phyloP scores from a whole-genome alignment of 2,888 invertebrate genomes.

The Eudasyphora cyanicolor region DNA sequence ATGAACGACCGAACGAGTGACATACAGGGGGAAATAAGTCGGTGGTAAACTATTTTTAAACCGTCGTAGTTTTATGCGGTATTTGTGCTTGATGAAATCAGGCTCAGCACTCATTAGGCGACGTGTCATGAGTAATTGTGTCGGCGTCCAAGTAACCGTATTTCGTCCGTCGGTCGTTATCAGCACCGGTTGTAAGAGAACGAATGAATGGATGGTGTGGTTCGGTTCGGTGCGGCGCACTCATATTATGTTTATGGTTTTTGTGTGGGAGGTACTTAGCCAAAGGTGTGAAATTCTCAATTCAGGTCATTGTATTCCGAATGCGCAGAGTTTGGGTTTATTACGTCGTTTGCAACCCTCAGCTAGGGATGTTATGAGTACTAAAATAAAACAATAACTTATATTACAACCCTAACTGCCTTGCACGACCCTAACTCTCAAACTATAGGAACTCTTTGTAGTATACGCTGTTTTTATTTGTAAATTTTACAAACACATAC shows the following conservation, averaged over 20 bases:
- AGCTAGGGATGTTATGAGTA: not conserved
- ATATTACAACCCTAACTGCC: no score
- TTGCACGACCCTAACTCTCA: no score
- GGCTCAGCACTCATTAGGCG: slow-evolving; percentile 8
- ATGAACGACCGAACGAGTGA: not conserved
- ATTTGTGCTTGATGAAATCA: not conserved
- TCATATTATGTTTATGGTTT: no score
- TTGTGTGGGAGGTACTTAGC: slow-evolving; percentile 47
- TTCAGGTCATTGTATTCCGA: slow-evolving; percentile 17
- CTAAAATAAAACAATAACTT: no score
- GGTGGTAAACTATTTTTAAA: slow-evolving; percentile 7
- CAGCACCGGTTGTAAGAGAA: no score
- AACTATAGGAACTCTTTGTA: no score
- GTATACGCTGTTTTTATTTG: not conserved
- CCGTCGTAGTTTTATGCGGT: not conserved
- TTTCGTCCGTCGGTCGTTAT: not conserved
- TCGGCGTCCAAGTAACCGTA: not conserved
- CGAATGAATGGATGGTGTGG: no score
- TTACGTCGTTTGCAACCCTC: not conserved
- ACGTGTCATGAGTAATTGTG: not conserved
- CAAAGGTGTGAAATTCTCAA: slow-evolving; percentile 49
- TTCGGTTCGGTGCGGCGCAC: no score
- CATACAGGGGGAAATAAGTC: not conserved
- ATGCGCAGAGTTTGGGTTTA: not conserved
- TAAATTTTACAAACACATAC: not conserved